A percentile compares a stretch with the other conserved stretches of the same genome.
phyloP scores from a whole-genome alignment of 2,113 vertebrate genomes.

The Aspiorhynchus laticeps region DNA sequence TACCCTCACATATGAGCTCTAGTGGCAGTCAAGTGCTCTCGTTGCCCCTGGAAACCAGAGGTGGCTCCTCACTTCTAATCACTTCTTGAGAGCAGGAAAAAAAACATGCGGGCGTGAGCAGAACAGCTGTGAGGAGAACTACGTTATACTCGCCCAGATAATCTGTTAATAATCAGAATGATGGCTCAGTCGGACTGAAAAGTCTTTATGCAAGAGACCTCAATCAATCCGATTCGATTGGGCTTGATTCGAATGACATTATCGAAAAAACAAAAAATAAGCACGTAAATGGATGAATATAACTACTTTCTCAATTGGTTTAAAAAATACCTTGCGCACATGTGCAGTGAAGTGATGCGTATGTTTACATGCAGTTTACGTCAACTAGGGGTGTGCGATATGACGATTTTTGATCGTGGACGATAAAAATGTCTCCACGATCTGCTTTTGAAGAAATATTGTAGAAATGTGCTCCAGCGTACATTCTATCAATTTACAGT shows the following conservation, averaged over 20 bases:
- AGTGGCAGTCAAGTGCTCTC: constrained; percentile 42
- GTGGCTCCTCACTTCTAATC: constrained; percentile 16
- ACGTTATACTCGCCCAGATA: background rate
- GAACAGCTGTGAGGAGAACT: background rate
- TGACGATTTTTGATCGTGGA: no score
- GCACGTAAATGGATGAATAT: no score
- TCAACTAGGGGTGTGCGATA: no score
- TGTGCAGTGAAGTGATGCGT: background rate
- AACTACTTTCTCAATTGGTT: background rate
- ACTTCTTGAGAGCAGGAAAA: constrained; percentile 7
- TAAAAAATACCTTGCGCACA: background rate
- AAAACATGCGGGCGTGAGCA: background rate
- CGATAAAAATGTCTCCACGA: no score
- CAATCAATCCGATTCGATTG: no score
- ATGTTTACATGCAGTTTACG: background rate
- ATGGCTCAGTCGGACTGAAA: no score
- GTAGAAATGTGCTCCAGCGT: no score
- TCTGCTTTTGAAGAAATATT: no score
- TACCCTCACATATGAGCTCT: constrained; percentile 20
- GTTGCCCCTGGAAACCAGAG: constrained; percentile 59
- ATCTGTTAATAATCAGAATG: background rate
- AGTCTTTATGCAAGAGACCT: no score
- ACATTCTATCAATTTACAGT: no score
- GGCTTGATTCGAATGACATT: no score
- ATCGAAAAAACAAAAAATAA: no score